Base-by-base conservation (phyloP, 1,140 invertebrate genomes). In the Lucilia sericata region DNA sequence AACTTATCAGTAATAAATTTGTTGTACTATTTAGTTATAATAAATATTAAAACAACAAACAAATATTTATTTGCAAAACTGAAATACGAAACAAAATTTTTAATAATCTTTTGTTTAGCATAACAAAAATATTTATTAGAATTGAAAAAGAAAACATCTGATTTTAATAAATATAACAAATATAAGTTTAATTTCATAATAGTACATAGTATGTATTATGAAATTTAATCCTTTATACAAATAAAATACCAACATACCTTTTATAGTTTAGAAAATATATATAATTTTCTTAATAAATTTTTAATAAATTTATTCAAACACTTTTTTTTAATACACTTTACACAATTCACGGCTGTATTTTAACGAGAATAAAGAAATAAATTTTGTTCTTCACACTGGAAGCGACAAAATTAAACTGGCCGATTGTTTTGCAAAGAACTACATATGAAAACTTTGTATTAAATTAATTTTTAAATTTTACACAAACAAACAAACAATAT, bases 321-420 rank as follows among this genome's bases (percentile, higher is more conserved):
- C 65, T 70, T 70, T 70, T 60, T 60, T 14, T 60, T 60, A 12
- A 70, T 70, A 21, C 12, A 21, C n/a, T 70, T 70, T 70, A 70
- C 21, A 70, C 1, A 70, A 21, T 70, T 17, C 55, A 60, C 55
- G 55, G n/a, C 55, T n/a, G 2, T n/a, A 25, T 21, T 9, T 70
- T 70, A 70, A 30, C 25, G 25, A 30, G 25, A 21, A 21, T 12
- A 21, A 60, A 60, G 55, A 74, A 21, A 74, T 84, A 42, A 76
- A 70, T 47, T 65, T 90, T 88, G 88, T 88, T 90, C 89, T 90
- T 89, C 88, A 86, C 89, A 88, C 89, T 90, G 89, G 87, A 90
- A 90, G 88, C 87, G 89, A 87, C 86, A 88, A 90, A 88, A 88
- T 86, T 85, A 80, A 86, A 90, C 87, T 90, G 86, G 84, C 75